Evolutionary conservation across 1,140 invertebrate species (phyloP).

Genomic region (Conus ventricosus): DNA sequence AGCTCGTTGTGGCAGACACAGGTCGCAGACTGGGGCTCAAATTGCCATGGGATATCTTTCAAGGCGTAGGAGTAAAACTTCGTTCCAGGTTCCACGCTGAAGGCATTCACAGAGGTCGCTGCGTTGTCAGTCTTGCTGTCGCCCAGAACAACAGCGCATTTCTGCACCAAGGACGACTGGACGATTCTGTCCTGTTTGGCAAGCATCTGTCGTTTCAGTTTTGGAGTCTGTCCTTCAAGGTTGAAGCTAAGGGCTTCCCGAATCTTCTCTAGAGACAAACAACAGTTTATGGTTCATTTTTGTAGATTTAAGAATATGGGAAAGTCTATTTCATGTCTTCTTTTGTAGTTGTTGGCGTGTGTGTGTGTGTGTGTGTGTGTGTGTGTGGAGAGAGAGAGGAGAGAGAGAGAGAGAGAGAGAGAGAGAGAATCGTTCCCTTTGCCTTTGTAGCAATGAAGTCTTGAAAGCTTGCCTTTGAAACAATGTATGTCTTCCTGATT

Average conservation of each 20-base stretch:
- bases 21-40: not conserved
- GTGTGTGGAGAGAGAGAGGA: too few species aligned
- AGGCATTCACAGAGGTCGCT: not conserved
- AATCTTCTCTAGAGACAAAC: not conserved
- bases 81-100: not conserved
- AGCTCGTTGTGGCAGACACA: constrained; percentile 10
- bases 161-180: not conserved
- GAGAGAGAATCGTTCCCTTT: too few species aligned
- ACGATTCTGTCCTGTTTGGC: not conserved
- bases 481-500: too few species aligned
- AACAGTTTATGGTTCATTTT: not conserved
- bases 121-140: not conserved
- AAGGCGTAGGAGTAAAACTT: not conserved
- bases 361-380: too few species aligned
- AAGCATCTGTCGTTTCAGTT: not conserved
- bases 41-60: not conserved
- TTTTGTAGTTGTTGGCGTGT: too few species aligned
- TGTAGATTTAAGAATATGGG: too few species aligned
- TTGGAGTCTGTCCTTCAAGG: not conserved
- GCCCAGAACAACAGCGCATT: not conserved
- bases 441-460: not conserved
- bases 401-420: too few species aligned
- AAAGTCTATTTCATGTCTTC: too few species aligned
- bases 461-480: not conserved
- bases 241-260: not conserved